Conservation (phyloP, 2,888 invertebrate genomes). For the Phyto melanocephala region DNA sequence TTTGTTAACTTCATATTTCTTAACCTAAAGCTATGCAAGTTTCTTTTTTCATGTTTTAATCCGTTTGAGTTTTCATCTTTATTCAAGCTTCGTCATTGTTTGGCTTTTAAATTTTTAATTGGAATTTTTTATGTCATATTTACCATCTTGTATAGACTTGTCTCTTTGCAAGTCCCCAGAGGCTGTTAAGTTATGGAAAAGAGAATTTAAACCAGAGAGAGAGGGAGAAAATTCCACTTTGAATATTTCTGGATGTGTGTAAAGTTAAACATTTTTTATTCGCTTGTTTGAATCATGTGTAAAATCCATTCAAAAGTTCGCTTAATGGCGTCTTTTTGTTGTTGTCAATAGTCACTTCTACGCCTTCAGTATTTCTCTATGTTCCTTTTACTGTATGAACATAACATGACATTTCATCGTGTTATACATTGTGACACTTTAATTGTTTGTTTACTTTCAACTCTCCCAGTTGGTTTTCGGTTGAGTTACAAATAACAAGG, state of each 20-base stretch:
- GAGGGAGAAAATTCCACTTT: not conserved
- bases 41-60: constrained; percentile 38
- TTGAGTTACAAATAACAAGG: not conserved
- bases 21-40: not conserved
- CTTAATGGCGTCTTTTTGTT: constrained; percentile 32
- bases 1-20: not conserved
- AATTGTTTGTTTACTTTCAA: constrained; percentile 67
- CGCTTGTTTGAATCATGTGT: constrained; percentile 24
- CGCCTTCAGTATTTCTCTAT: constrained; percentile 18
- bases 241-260: constrained; percentile 38
- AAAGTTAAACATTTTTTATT: constrained; percentile 54
- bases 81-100: constrained; percentile 25
- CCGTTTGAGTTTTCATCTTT: constrained; percentile 26
- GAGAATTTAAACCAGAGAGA: not conserved
- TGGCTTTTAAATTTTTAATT: constrained; percentile 60
- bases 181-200: constrained; percentile 31
- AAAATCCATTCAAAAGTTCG: constrained; percentile 27
- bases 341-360: not conserved
- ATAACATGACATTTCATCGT: constrained; percentile 50
- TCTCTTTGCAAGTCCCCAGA: constrained; percentile 54
- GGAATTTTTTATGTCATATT: constrained; percentile 48
- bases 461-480: constrained; percentile 30
- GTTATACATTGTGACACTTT: constrained; percentile 68
- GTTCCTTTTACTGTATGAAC: not conserved
- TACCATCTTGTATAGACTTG: constrained; percentile 44